These are phyloP conservation scores for Rhopalosiphum maidis DNA, from an alignment of 1,140 invertebrate species.

Conservation along the genomic window DNA sequence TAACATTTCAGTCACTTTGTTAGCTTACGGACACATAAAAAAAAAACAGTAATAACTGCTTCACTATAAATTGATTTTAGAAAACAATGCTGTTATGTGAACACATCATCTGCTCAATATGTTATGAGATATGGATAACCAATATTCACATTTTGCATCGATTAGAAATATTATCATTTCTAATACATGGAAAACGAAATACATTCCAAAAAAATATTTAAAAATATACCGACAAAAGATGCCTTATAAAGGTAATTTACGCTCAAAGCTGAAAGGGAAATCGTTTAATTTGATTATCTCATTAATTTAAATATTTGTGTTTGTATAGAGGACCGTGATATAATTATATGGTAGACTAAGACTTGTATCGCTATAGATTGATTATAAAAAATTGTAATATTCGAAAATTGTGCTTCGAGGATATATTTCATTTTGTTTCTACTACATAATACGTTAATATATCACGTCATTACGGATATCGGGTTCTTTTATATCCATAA, in stretches of 20 bases:
- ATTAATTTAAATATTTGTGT: background rate
- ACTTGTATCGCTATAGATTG: background rate
- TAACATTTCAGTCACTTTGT: background rate
- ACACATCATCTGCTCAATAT: background rate
- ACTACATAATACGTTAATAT: background rate
- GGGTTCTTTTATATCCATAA: too few relatives aligned
- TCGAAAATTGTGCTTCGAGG: conserved; percentile 1
- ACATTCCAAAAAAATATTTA: background rate
- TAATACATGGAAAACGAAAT: background rate
- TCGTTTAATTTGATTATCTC: background rate
- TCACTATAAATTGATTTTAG: background rate
- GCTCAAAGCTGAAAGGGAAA: background rate
- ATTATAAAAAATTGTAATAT: background rate
- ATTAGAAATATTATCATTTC: background rate
- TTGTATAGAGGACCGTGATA: background rate
- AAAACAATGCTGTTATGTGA: background rate
- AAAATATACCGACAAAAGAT: background rate
- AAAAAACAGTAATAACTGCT: background rate
- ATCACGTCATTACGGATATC: background rate
- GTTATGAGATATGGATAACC: background rate
- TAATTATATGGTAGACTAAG: background rate
- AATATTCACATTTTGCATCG: too few relatives aligned
- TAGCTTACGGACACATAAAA: background rate
- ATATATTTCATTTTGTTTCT: background rate
- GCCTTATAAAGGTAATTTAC: background rate